Base-by-base conservation (phyloP, 2,888 invertebrate genomes). In the Archaeoteleia sp. region DNA sequence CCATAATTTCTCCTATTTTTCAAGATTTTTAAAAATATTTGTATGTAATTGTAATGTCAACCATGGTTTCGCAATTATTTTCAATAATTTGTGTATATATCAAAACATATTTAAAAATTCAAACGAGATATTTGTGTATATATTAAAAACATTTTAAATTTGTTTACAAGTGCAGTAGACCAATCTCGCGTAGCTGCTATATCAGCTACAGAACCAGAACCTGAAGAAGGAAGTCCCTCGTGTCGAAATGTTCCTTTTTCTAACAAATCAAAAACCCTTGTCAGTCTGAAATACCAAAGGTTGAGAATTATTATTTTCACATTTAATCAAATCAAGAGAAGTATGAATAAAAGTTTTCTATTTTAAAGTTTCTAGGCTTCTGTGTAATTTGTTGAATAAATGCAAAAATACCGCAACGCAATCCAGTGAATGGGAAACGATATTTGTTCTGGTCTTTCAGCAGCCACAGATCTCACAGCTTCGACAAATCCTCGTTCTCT, bases 401-500 rank as follows among this genome's bases (percentile, higher is more conserved):
- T n/a, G n/a, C n/a, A 37, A 20, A 46, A 27, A 39, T 66, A 84
- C 85, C 76, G 83, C n/a, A 77, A 79, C 1, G 83, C 80, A n/a
- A 81, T 30, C 82, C 81, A 85, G 15, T 84, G 82, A 3, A 89
- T 49, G 0, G 87, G 87, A 67, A 85, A 87, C 1, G 90, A 88
- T 2, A 87, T 85, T 67, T 87, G 87, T 1, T 87, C 79, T 3
- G 85, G 86, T 15, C 89, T 85, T 43, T 89, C 88, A 0, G 89
- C 87, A 1, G 84, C 82, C 5, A 92, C 90, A 1, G 90, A 88
- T 66, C 89, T 87, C 9, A 94, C 82, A 1, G 92, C 92, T 74
- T 92, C 92, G 5, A 88, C 78, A 66, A 92, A 88, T 0, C 94
- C 94, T 79, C 91, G 91, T 78, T 94, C 93, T 71, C 92, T 91